Base-by-base conservation (phyloP, 1,140 invertebrate genomes). In the Drosophila oshimai region DNA sequence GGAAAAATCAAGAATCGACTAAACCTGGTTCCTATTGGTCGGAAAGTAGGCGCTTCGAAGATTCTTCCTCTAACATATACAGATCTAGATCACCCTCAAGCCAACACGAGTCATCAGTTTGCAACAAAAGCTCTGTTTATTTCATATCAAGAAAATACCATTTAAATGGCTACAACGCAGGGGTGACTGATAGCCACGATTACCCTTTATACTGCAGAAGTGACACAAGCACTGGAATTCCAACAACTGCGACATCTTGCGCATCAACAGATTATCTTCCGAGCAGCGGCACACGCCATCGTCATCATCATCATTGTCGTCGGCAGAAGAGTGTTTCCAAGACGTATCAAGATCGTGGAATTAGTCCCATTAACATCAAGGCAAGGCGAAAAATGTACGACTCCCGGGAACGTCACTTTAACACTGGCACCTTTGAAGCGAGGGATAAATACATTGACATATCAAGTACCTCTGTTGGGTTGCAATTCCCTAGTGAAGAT, bases 321-420 rank as follows among this genome's bases (percentile, higher is more conserved):
- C 41, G 18, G 18, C 58, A 17, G n/a, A 20, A 9, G 9, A 33
- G 36, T 20, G 54, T 22, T n/a, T n/a, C 31, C 2, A 84, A 64
- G 41, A 68, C 24, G 9, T 84, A 64, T 72, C 70, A 67, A 42
- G 75, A 84, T 72, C 70, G 81, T 24, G 79, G 46, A 17, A 75
- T 69, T 44, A 86, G 80, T 44, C 79, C 79, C 28, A 84, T 84
- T 31, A 53, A 60, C 10, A 39, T 79, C 4, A 64, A 53, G 26
- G 60, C 28, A 5, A 29, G 36, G 42, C 34, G 29, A 6, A 26
- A 6, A 12, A 20, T 18, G 31, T 10, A 9, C 13, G 31, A 51
- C 13, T 15, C 6, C 4, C 28, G 18, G 6, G 36, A 15, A 26
- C 18, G 6, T 18, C 5, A 10, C 6, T 6, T 6, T 10, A 34